Evolutionary conservation across 2,113 vertebrate genomes (phyloP), one percentile per base, ranked within the genome.

Genomic region (Clarias magur): DNA sequence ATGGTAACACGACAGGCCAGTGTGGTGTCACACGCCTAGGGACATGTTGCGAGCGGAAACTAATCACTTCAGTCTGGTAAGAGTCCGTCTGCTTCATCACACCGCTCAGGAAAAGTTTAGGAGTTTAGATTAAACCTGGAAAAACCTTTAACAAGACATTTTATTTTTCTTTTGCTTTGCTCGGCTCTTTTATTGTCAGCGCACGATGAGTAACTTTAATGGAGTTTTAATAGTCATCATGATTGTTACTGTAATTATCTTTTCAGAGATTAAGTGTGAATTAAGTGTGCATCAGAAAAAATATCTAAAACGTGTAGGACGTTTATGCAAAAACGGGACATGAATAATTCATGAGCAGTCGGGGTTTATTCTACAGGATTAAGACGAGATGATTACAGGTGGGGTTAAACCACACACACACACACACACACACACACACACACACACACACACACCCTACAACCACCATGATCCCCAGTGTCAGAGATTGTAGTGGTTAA

Each of bases 321-420:
- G 73, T 62, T 80, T 70, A 80, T 68, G 75, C n/a, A 67, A 89
- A 48, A 73, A 82, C 21, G 38, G 60, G 15, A n/a, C 56, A 86
- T 84, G 67, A 86, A 88, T 88, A 80, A 88, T 86, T 86, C 53
- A 88, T 88, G 79, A 60, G 34, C 81, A 30, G 19, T 68, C 62
- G 53, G 76, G 65, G 83, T 34, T 83, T 86, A 53, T 79, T 84
- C 84, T 84, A 76, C 60, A 23, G 73, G 82, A 86, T 81, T 86
- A 86, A 88, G 86, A 81, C 3, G 10, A 60, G 53, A 63, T 88
- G 85, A 85, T 86, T 82, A 75, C 34, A 63, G 65, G 34, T 48
- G 86, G 81, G 84, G n/a, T 19, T 84, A 80, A 81, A 53, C 57
- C 34, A 34, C 27, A 34, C 13, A 19, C 30, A 25, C 72, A 38